Evolutionary conservation across 2,113 vertebrate genomes (phyloP), one percentile per base, ranked within the genome.

Genomic region (Cisticola juncidis): DNA sequence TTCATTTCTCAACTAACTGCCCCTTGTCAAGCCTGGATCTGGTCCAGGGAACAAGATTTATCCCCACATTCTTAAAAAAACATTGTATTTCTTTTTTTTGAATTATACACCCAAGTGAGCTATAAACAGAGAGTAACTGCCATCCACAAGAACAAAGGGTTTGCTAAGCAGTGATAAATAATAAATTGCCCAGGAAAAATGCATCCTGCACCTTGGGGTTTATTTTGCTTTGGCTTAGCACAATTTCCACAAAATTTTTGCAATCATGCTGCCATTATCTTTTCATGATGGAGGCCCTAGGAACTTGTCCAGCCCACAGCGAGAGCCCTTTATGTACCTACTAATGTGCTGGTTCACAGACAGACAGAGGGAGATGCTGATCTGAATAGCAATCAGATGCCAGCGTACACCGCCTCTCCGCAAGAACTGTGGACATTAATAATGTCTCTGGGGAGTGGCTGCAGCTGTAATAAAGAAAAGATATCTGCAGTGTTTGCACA

Each of bases 331-430:
- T 92, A 91, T 97, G 93, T 95, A 94, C 94, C 95, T 95, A 91
- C 94, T 29, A 66, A 94, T 90, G 95, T 87, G 94, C 70, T 90
- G 87, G 95, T 92, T 96, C 90, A 93, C 95, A 96, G 94, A 77
- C 90, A 96, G 97, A 90, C 89, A 31, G 89, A 88, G 94, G 80
- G 92, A 72, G 91, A 81, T 93, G 92, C 96, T 78, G 97, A 96
- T 96, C 92, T 91, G 96, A 98, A 94, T 94, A 91, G 97, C 64
- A 96, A 97, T 97, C 96, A 96, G 95, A 95, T 84, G 94, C 95
- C 94, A 90, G 36, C 3, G 0, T 79, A 90, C 58, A 44, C 94
- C 1, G 50, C 90, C 71, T 95, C 93, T 92, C 90, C 50, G 35
- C 9, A 9, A 91, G 96, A 96, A 88, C 84, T 51, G 0, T 28